A percentile compares a stretch with the other conserved stretches of the same genome.
These are phyloP conservation scores for Nemopilema nomurai DNA, from an alignment of 30 jellyfish, hydroid and myxozoan species.

Conservation along the genomic window DNA sequence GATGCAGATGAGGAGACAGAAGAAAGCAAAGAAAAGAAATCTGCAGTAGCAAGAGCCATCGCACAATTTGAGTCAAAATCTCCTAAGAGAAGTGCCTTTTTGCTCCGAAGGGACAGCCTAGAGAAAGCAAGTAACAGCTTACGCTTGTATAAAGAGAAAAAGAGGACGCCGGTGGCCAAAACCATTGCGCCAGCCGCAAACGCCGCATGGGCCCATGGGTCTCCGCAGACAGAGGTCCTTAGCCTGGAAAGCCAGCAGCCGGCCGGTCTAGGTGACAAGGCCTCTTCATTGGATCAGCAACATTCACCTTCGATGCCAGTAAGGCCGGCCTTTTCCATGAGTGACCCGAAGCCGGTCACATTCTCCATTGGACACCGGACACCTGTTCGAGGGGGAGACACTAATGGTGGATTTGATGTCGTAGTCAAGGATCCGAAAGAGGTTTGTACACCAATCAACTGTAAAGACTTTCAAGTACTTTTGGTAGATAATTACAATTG, in stretches of 20 bases:
- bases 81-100: constrained; percentile 30
- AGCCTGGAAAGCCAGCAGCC: neutral
- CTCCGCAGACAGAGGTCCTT: neutral
- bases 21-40: neutral
- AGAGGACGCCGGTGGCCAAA: constrained; percentile 18
- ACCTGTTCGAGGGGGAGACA: too few relatives aligned
- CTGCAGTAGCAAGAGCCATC: constrained; percentile 50
- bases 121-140: constrained; percentile 61
- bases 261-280: neutral
- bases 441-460: too few relatives aligned
- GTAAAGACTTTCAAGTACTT: too few relatives aligned
- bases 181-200: neutral
- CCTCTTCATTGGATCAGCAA: neutral
- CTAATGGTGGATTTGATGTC: neutral
- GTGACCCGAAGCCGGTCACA: constrained; percentile 20
- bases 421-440: neutral
- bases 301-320: neutral
- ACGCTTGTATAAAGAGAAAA: constrained; percentile 41
- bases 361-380: neutral
- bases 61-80: constrained; percentile 53
- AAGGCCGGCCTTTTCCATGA: constrained; percentile 29
- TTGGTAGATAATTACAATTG: too few relatives aligned
- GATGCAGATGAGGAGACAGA: constrained; percentile 1
- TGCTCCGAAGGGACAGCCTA: constrained; percentile 42
- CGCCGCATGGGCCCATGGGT: neutral